Evolutionary conservation across 2,888 invertebrate species (phyloP).

Genomic region (Pterobdella sp.): DNA sequence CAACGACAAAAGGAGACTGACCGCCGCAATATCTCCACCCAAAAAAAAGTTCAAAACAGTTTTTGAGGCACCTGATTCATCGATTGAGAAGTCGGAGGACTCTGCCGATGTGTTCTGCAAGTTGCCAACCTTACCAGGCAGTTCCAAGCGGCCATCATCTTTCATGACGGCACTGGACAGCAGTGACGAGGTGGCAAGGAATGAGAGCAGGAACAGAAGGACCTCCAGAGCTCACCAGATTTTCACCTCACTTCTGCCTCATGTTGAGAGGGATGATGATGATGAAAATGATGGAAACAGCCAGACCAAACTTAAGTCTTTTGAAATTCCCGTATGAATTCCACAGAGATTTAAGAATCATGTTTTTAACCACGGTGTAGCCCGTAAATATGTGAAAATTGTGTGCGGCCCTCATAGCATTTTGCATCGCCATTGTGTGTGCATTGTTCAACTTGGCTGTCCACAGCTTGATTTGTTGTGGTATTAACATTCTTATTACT

Average conservation of each 20-base stretch:
- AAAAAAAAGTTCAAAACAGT: background rate
- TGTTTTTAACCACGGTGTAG: too few relatives aligned
- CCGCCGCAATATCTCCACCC: background rate
- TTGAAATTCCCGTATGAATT: constrained; percentile 9
- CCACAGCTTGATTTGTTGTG: too few relatives aligned
- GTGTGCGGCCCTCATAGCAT: too few relatives aligned
- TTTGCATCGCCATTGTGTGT: too few relatives aligned
- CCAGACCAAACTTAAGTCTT: background rate
- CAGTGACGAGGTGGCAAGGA: constrained; percentile 44
- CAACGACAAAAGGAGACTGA: background rate
- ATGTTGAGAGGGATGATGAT: constrained; percentile 24
- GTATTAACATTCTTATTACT: too few relatives aligned
- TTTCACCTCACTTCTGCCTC: constrained; percentile 21
- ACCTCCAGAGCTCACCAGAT: constrained; percentile 23
- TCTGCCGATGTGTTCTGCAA: constrained; percentile 5
- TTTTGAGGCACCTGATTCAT: background rate
- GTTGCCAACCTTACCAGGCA: constrained; percentile 36
- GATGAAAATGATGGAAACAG: constrained; percentile 19
- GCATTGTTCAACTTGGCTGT: too few relatives aligned
- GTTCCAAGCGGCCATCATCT: constrained; percentile 45
- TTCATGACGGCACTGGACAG: constrained; percentile 51
- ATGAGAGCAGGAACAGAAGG: constrained; percentile 10
- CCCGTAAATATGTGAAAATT: too few relatives aligned
- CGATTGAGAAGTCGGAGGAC: background rate
- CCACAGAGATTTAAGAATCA: too few relatives aligned